A percentile compares a stretch with the other conserved stretches of the same genome.
These are phyloP conservation scores for Melozone crissalis DNA, from an alignment of 2,113 vertebrate species.

Conservation along the genomic window DNA sequence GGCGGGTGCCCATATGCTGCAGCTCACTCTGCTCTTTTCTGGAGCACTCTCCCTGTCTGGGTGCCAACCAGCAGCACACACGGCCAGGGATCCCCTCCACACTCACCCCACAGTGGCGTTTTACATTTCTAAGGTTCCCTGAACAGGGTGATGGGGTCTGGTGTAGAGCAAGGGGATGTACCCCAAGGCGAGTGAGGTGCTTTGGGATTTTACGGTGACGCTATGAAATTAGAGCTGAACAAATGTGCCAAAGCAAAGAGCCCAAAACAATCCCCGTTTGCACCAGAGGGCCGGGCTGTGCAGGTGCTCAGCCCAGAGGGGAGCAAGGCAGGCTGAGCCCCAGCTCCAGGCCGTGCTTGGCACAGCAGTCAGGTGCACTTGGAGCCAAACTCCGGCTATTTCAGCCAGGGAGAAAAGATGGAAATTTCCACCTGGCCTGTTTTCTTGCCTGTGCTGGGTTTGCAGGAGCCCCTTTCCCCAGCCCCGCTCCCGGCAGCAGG, in stretches of 20 bases:
- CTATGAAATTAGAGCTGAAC: neutral
- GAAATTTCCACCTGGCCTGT: conserved; percentile 24
- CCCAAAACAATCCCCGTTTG: neutral
- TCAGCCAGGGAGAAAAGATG: conserved; percentile 8
- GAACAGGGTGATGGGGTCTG: neutral
- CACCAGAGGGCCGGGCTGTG: neutral
- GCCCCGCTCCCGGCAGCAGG: neutral
- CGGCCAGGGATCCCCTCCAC: neutral
- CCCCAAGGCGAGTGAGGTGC: neutral
- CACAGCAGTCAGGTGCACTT: neutral
- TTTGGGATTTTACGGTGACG: rapidly evolving
- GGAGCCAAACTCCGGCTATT: neutral
- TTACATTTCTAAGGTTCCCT: neutral
- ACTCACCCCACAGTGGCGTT: neutral
- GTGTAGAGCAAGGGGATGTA: neutral
- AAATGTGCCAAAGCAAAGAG: neutral
- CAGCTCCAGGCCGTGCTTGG: neutral
- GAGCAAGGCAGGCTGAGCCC: neutral
- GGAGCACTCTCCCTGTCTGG: neutral
- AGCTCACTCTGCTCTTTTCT: conserved; percentile 30
- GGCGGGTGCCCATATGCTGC: conserved; percentile 24
- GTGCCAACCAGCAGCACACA: neutral
- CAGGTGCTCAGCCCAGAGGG: neutral
- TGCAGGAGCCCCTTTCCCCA: neutral
- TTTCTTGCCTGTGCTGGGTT: neutral